phyloP scores from a whole-genome alignment of 2,113 vertebrate genomes.

The Psittacula cyanocephala region DNA sequence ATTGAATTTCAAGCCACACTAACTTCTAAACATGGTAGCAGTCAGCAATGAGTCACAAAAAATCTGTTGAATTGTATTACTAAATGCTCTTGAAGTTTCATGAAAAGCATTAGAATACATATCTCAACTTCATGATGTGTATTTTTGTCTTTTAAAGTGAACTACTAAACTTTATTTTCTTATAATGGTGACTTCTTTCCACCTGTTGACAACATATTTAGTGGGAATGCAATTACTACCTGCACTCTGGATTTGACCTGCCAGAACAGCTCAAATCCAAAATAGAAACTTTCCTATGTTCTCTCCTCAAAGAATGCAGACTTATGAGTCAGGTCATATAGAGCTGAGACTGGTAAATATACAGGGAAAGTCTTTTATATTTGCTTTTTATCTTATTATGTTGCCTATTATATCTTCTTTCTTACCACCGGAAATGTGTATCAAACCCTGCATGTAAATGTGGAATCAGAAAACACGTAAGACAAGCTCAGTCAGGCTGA shows the following conservation, averaged over 20 bases:
- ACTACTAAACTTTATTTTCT: not conserved
- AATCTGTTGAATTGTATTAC: not conserved
- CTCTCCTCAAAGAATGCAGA: not conserved
- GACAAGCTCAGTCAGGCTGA: not conserved
- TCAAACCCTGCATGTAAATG: rapidly evolving
- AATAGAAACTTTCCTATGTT: not conserved
- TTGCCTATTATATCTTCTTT: not conserved
- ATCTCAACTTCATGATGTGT: not conserved
- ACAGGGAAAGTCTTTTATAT: not conserved
- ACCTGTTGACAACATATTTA: not conserved
- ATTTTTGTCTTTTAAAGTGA: not conserved
- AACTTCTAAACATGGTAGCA: not conserved
- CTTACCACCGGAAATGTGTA: not conserved
- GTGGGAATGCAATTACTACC: not conserved
- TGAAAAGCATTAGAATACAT: not conserved
- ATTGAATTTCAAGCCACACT: not conserved
- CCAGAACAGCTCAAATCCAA: not conserved
- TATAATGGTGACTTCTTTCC: not conserved
- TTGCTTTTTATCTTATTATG: not conserved
- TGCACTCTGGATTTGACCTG: not conserved
- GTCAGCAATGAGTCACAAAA: not conserved
- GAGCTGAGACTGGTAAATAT: not conserved
- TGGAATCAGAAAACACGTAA: not conserved
- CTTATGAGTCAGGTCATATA: rapidly evolving
- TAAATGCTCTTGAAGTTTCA: not conserved